Evolutionary conservation across 2,113 vertebrate species (phyloP), one percentile per base, ranked within the genome.

Genomic region (Pelobates fuscus): DNA sequence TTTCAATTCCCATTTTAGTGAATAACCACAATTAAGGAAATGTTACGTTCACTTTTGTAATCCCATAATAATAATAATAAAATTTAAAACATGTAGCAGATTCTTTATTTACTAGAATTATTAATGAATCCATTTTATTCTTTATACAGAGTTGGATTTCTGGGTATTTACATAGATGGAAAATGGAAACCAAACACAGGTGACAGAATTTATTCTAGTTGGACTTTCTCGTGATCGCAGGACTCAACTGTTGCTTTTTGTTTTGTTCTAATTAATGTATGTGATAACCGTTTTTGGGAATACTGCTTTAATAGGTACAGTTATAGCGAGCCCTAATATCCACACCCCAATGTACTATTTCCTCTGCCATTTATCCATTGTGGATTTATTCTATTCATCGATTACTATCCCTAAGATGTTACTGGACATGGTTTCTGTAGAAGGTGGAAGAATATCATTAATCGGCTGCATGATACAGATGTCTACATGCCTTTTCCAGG

Each of bases 341-440:
- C 18, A 59, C 37, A 58, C 25, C 18, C 71, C 71, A 17, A 74
- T 74, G 71, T 74, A 74, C 24, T 74, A 44, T n/a, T 66, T 74
- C 18, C 32, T 74, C 14, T 23, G 20, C 18, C 43, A 55, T 14
- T 25, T 74, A 20, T 54, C 71, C 4, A 58, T 65, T 18, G 12
- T 74, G 8, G 71, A 74, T 24, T 21, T 74, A 46, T 58, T 49
- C 2, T 66, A 58, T 21, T 20, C 52, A 10, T 58, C 71, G 2
- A 43, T 24, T 10, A 30, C 62, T 18, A 32, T 44, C 8, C 71
- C 71, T 6, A 74, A 55, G 15, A 14, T 74, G n/a, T 20, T 74
- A 10, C 14, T 37, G 2, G 71, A 74, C 30, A 32, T 74, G 15
- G 1, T 58, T 2, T 26, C 49, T 17, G 6, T n/a, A n/a, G 7